Base-by-base conservation (phyloP, 2,888 invertebrate genomes). In the Ochlodes sylvanus region DNA sequence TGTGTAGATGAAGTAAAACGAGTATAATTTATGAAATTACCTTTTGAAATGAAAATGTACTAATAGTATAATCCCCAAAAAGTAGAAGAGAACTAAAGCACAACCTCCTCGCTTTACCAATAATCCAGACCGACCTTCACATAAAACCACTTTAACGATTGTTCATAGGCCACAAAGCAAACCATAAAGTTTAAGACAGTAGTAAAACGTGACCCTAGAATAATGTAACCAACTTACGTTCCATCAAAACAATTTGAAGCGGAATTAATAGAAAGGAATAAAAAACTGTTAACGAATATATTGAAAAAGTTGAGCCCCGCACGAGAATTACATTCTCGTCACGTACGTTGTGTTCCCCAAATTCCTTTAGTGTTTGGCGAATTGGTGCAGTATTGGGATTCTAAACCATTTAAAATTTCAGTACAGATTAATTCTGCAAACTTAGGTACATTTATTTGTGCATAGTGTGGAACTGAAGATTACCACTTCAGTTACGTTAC, bases 181-280 rank as follows among this genome's bases (percentile, higher is more conserved):
- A 71, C 64, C 76, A 80, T 87, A 82, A 88, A 86, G 83, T 83
- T 83, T 82, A 80, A 84, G 79, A 76, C 76, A 74, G 75, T 71
- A 72, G 72, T 86, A 85, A 87, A 87, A 83, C 74, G 76, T 70
- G 77, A 81, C 77, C 83, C 77, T 77, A 78, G 82, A 82, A 82
- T 79, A 76, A 70, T 73, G 76, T 74, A 55, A 71, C 71, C 70
- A 74, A 69, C 66, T 67, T 66, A 21, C 44, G 69, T 74, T 75
- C 76, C 73, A 77, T 77, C 76, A 77, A 82, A 82, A 77, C 77
- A 79, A 83, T 81, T 82, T 79, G 73, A 67, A 17, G 70, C 73
- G 64, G 74, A 82, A 80, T 77, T 76, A 79, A 80, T 81, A 81
- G 75, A 76, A 75, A 76, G 70, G 71, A 74, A 76, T 72, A 74